Percentiles rank a stretch among this genome's conserved stretches.
Conservation (phyloP, 2,888 invertebrate species). For the Odontocerum albicorne region DNA sequence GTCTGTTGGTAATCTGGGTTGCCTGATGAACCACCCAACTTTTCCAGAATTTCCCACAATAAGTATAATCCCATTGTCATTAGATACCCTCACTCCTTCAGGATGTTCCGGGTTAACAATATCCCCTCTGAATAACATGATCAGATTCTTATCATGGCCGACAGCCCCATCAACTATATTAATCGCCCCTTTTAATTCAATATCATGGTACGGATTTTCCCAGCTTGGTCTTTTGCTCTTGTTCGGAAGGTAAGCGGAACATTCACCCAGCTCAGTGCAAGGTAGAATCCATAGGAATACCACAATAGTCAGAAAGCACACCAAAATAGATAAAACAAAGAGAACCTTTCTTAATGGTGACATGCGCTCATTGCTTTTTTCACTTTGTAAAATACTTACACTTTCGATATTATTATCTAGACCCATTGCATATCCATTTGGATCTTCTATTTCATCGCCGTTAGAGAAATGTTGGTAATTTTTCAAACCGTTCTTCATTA, state of each 20-base stretch:
- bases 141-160: constrained; percentile 68
- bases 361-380: constrained; percentile 60
- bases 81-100: constrained; percentile 47
- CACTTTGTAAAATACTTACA: constrained; percentile 54
- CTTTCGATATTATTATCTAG: constrained; percentile 56
- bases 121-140: constrained; percentile 73
- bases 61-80: constrained; percentile 68
- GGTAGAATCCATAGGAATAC: constrained; percentile 77
- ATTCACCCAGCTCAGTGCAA: constrained; percentile 70
- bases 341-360: constrained; percentile 67
- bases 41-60: constrained; percentile 70
- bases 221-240: constrained; percentile 65
- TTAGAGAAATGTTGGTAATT: constrained; percentile 40
- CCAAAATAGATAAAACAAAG: constrained; percentile 69
- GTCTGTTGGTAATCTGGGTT: constrained; percentile 67
- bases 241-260: constrained; percentile 57
- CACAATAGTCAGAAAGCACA: constrained; percentile 70
- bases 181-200: constrained; percentile 70
- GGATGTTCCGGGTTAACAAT: constrained; percentile 59
- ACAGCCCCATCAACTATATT: constrained; percentile 68
- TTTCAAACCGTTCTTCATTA: constrained; percentile 46
- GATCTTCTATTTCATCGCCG: constrained; percentile 54
- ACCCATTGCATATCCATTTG: constrained; percentile 52
- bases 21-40: constrained; percentile 73
- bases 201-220: constrained; percentile 67